Evolutionary conservation across 1,140 invertebrate species (phyloP).

Genomic region (Drosophila novamexicana): DNA sequence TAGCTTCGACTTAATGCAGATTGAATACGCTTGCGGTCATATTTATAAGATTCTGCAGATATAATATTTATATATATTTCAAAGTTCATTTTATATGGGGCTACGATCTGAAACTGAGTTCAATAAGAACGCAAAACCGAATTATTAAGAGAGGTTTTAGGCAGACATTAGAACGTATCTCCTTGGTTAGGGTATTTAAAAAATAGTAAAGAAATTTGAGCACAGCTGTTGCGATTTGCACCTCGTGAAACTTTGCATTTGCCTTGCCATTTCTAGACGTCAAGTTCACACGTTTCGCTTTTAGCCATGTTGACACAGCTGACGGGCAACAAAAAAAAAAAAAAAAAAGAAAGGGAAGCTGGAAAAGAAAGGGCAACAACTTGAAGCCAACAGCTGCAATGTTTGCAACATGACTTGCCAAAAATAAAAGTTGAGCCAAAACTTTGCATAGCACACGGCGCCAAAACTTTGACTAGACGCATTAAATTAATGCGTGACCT

Average conservation of each 20-base stretch:
- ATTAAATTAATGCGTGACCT: neutral
- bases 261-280: constrained; percentile 29
- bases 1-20: neutral
- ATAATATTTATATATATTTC: too few species aligned
- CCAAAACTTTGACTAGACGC: constrained; percentile 28
- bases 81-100: too few species aligned
- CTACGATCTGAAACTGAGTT: too few species aligned
- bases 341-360: neutral
- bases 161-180: neutral
- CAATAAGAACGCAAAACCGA: too few species aligned
- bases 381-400: constrained; percentile 32
- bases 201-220: constrained; percentile 14
- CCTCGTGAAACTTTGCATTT: constrained; percentile 44
- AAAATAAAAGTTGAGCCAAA: constrained; percentile 35
- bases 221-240: constrained; percentile 54
- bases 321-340: constrained; percentile 4
- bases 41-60: too few species aligned
- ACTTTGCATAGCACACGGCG: constrained; percentile 34
- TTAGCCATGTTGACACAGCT: constrained; percentile 54
- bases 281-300: constrained; percentile 37
- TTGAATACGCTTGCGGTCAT: neutral
- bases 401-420: constrained; percentile 43
- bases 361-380: constrained; percentile 16
- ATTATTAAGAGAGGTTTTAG: too few species aligned
- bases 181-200: neutral